Evolutionary conservation across 2,113 vertebrate species (phyloP).

Genomic region (Aptenodytes patagonicus): DNA sequence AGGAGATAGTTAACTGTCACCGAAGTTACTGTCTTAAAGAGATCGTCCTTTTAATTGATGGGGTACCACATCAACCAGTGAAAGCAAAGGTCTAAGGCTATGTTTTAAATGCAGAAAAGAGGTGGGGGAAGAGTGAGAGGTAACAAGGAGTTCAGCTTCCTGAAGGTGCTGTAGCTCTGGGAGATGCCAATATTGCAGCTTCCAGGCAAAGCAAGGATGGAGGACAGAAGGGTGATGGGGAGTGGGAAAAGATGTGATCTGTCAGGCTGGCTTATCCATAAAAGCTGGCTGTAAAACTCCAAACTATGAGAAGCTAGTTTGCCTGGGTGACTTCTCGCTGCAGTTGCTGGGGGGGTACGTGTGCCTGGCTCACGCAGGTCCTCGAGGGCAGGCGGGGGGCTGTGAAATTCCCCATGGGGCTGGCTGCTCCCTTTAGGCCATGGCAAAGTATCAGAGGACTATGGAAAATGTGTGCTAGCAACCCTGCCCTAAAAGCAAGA

Average conservation of each 20-base stretch:
- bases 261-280: background rate
- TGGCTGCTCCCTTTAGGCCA: background rate
- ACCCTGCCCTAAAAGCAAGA: background rate
- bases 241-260: background rate
- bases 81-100: background rate
- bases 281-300: background rate
- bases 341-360: background rate
- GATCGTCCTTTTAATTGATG: background rate
- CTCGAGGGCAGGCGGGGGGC: background rate
- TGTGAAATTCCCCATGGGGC: background rate
- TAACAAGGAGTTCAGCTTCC: background rate
- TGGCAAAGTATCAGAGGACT: background rate
- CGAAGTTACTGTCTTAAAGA: background rate
- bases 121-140: background rate
- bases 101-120: background rate
- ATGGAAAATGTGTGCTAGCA: background rate
- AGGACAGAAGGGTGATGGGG: background rate
- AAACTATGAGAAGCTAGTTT: background rate
- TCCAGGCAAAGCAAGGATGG: background rate
- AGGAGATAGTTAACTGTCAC: background rate
- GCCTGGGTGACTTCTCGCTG: background rate
- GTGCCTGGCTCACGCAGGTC: background rate
- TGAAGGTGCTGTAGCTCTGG: background rate
- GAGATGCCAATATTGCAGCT: background rate
- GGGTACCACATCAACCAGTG: background rate